Conservation (phyloP, 2,113 vertebrate species). For the Onychostoma macrolepis region DNA sequence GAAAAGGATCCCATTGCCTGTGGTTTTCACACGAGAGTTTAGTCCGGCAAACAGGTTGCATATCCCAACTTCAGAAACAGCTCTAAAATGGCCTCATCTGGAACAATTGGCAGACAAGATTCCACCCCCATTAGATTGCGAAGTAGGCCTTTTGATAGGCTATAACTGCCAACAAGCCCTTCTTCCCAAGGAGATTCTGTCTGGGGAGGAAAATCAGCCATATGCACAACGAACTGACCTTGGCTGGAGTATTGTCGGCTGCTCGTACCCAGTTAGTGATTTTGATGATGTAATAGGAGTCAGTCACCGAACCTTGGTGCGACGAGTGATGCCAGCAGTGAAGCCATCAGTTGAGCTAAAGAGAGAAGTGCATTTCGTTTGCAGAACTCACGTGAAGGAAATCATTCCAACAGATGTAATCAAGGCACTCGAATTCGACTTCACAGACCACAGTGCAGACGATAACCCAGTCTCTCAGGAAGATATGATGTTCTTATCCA, state of each 20-base stretch:
- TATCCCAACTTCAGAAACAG: constrained; percentile 36
- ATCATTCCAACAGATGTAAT: constrained; percentile 24
- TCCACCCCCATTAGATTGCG: constrained; percentile 27
- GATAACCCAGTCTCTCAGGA: constrained; percentile 16
- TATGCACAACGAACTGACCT: constrained; percentile 45
- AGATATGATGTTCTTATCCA: constrained; percentile 14
- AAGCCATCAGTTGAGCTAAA: constrained; percentile 6
- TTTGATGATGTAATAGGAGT: constrained; percentile 24
- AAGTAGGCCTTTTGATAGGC: constrained; percentile 40
- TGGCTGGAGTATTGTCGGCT: constrained; percentile 44
- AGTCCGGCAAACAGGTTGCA: constrained; percentile 32
- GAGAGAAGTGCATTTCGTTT: constrained; percentile 34
- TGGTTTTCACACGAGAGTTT: constrained; percentile 37
- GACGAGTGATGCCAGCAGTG: not conserved
- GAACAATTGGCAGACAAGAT: constrained; percentile 30
- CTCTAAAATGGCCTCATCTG: constrained; percentile 45
- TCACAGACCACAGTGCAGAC: constrained; percentile 21
- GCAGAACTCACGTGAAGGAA: constrained; percentile 13
- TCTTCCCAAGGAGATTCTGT: constrained; percentile 32
- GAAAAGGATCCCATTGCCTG: too few species aligned
- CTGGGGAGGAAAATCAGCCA: constrained; percentile 20
- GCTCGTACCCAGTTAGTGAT: constrained; percentile 16
- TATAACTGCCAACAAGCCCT: constrained; percentile 44
- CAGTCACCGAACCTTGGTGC: constrained; percentile 30
- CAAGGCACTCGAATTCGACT: constrained; percentile 31